Conservation (phyloP, 2,113 vertebrate species). For the Erythrolamprus reginae region DNA sequence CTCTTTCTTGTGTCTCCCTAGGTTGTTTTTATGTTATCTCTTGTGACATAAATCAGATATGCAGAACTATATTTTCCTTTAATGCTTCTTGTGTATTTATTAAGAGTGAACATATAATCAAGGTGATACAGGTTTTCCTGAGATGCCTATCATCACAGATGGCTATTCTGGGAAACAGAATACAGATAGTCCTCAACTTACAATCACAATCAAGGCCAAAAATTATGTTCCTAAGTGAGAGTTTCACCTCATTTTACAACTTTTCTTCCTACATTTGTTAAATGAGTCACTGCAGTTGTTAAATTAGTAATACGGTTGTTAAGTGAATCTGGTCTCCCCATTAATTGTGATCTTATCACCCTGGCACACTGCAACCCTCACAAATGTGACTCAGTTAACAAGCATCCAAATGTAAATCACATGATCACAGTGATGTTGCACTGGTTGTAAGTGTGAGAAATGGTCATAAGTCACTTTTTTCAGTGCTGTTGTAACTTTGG, state of each 20-base stretch:
- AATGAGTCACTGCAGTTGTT: background rate
- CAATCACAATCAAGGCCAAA: background rate
- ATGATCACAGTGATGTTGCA: background rate
- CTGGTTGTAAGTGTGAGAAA: background rate
- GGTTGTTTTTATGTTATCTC: background rate
- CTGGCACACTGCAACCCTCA: background rate
- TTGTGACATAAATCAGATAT: background rate
- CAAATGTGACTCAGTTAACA: background rate
- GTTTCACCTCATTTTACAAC: background rate
- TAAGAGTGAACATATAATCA: background rate
- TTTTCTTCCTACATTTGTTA: background rate
- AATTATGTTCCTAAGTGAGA: background rate
- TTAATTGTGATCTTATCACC: background rate
- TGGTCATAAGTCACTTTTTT: background rate
- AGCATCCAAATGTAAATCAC: background rate
- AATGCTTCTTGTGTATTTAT: background rate
- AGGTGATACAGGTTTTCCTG: background rate
- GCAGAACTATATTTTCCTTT: background rate
- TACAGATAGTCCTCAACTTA: background rate
- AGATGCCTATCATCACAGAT: background rate
- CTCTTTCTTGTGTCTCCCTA: background rate
- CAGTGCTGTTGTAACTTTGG: background rate
- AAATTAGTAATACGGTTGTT: background rate
- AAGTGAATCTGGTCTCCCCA: background rate
- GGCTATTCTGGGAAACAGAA: background rate